Percentiles rank a stretch among this genome's conserved stretches.
phyloP scores from a whole-genome alignment of 2,797 vertebrate genomes.

The Varecia variegata region DNA sequence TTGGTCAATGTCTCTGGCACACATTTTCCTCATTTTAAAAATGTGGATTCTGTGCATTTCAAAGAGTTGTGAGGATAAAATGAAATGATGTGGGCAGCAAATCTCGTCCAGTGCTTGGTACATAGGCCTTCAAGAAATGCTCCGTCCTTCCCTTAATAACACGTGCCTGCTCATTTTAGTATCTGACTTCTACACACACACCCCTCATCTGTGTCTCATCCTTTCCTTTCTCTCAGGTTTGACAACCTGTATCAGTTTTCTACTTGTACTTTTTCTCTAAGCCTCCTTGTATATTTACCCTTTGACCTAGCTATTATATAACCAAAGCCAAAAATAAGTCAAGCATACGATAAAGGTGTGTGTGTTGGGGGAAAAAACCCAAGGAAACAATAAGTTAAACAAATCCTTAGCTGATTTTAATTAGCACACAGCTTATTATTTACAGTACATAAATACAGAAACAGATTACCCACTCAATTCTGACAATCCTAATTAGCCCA shows the following conservation, averaged over 20 bases:
- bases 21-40: background rate
- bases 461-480: background rate
- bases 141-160: background rate
- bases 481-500: background rate
- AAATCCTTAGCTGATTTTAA: background rate
- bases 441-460: background rate
- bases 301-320: background rate
- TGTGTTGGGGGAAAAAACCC: background rate
- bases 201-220: background rate
- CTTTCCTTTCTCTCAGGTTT: background rate
- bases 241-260: background rate
- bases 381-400: background rate
- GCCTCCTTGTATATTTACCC: background rate
- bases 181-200: background rate
- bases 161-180: background rate
- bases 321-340: background rate
- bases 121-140: background rate
- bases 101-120: background rate
- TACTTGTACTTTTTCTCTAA: background rate
- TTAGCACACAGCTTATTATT: background rate
- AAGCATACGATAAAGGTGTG: background rate
- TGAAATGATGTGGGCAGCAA: background rate
- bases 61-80: background rate
- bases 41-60: background rate
- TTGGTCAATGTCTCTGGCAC: background rate